These are phyloP conservation scores for Ichneumoninae sp. DNA, from an alignment of 2,888 invertebrate genomes.

Conservation along the genomic window DNA sequence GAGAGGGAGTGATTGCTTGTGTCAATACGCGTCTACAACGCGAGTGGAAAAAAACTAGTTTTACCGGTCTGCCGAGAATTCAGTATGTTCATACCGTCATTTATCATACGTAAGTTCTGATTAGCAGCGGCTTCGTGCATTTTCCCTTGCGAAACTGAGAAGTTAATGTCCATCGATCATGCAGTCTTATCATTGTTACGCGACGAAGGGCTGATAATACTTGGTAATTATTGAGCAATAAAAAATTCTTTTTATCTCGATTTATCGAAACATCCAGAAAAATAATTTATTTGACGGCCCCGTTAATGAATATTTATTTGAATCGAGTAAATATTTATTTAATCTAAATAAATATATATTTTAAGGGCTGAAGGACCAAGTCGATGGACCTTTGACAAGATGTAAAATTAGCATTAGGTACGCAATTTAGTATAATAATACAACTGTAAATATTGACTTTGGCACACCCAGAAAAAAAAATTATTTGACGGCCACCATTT, in stretches of 20 bases:
- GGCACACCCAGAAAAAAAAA: too few relatives aligned
- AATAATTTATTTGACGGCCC: neutral
- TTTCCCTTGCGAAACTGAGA: neutral
- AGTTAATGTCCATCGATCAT: neutral
- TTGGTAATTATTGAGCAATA: neutral
- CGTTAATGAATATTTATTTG: too few relatives aligned
- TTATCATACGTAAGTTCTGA: neutral
- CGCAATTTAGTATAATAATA: too few relatives aligned
- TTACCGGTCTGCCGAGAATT: neutral
- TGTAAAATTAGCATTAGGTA: too few relatives aligned
- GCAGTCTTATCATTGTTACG: neutral
- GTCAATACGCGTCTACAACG: neutral
- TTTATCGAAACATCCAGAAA: neutral
- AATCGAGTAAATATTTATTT: too few relatives aligned
- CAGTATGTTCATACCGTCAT: neutral
- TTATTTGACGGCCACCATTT: too few relatives aligned
- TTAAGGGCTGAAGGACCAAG: too few relatives aligned
- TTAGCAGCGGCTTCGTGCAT: neutral
- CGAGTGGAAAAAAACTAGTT: neutral
- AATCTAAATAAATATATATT: too few relatives aligned
- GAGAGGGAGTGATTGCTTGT: neutral
- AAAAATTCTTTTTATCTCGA: neutral
- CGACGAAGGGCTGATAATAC: neutral
- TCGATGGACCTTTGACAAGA: too few relatives aligned
- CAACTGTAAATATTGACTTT: too few relatives aligned